Conservation (phyloP, 2,113 vertebrate species). For the Dicrurus megarhynchus region DNA sequence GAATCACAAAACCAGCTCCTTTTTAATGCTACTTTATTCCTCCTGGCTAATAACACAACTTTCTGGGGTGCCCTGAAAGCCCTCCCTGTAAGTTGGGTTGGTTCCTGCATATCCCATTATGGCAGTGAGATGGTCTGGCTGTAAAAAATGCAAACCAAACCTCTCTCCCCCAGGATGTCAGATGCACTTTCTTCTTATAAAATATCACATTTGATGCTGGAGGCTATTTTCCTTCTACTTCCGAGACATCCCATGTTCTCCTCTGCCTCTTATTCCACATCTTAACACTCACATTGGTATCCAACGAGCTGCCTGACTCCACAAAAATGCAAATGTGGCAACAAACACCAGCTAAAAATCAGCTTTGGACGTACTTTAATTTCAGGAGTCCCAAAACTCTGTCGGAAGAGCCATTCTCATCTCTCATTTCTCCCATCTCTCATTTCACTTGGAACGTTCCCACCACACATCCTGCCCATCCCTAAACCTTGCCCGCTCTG, state of each 20-base stretch:
- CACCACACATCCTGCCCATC: not conserved
- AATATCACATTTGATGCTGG: fast-evolving
- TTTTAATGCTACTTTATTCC: not conserved
- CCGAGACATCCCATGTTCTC: not conserved
- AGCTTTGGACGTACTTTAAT: not conserved
- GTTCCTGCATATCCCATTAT: not conserved
- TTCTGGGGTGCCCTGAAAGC: not conserved
- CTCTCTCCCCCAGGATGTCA: not conserved
- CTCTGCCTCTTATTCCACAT: not conserved
- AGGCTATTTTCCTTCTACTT: not conserved
- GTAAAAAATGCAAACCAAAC: not conserved
- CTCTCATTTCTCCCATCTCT: not conserved
- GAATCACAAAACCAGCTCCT: not conserved
- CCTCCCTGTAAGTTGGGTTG: not conserved
- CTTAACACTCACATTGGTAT: not conserved
- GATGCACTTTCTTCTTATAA: not conserved
- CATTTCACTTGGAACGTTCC: not conserved
- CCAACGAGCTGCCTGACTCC: not conserved
- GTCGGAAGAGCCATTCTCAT: not conserved
- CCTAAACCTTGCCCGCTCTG: not conserved
- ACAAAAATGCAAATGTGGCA: not conserved
- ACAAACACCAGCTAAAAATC: not conserved
- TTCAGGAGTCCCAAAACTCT: not conserved
- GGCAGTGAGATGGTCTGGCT: not conserved
- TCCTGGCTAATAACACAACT: not conserved